Evolutionary conservation across 1,140 invertebrate species (phyloP).

Genomic region (Neoseiulus cucumeris): DNA sequence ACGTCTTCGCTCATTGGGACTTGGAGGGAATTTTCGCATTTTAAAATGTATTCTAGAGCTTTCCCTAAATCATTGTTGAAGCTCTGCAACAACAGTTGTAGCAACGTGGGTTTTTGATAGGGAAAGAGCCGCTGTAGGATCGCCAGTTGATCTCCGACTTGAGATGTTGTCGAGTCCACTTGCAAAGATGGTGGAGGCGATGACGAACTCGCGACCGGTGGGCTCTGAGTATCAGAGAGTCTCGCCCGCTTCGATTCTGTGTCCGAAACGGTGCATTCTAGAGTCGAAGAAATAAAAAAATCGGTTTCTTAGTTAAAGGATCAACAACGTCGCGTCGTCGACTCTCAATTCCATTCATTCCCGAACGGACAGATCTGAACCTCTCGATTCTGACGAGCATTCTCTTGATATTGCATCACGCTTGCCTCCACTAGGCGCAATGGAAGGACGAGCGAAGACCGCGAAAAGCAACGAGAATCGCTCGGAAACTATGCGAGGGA

Average conservation of each 20-base stretch:
- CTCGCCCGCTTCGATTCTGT: background rate
- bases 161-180: background rate
- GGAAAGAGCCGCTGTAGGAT: background rate
- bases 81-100: background rate
- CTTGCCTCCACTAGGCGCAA: background rate
- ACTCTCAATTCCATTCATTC: background rate
- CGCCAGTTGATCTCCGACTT: background rate
- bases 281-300: background rate
- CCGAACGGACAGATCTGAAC: background rate
- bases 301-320: background rate
- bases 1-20: background rate
- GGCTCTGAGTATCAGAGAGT: background rate
- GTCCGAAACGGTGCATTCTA: conserved; percentile 2
- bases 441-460: background rate
- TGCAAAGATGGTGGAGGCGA: background rate
- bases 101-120: background rate
- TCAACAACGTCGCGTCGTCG: background rate
- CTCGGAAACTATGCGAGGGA: no score
- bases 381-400: background rate
- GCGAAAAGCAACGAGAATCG: no score
- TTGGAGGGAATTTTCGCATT: background rate
- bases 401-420: background rate
- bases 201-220: background rate
- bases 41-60: background rate
- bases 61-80: conserved; percentile 3